Conservation (phyloP, 2,113 vertebrate genomes). For the Lota lota region DNA sequence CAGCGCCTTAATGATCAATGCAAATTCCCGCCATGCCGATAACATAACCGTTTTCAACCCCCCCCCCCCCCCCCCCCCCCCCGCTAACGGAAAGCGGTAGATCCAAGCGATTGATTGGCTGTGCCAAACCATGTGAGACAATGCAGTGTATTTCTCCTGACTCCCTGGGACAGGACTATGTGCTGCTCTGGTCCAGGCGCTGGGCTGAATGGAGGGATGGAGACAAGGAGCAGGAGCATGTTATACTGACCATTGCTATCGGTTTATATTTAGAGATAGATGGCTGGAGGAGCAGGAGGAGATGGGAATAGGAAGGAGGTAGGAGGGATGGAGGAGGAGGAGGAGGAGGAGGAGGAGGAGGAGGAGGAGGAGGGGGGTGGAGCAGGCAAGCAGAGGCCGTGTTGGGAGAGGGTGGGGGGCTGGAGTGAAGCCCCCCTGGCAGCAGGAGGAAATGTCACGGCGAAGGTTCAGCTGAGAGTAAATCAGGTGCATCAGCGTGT, state of each 20-base stretch:
- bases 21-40: constrained; percentile 51
- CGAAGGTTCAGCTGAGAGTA: constrained; percentile 70
- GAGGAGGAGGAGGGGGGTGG: constrained; percentile 34
- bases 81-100: too few species aligned
- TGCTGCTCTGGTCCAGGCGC: constrained; percentile 7
- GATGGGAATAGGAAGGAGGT: neutral
- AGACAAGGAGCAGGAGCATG: constrained; percentile 49
- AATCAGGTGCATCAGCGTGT: constrained; percentile 69
- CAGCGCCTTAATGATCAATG: constrained; percentile 25
- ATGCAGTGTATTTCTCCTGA: constrained; percentile 57
- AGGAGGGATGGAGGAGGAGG: neutral
- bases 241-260: constrained; percentile 49
- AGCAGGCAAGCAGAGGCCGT: constrained; percentile 29
- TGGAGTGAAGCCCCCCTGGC: constrained; percentile 55
- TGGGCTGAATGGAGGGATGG: constrained; percentile 49
- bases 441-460: constrained; percentile 66
- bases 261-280: constrained; percentile 67
- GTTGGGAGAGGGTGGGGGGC: too few species aligned
- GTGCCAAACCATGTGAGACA: constrained; percentile 69
- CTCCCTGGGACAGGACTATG: constrained; percentile 64
- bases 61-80: neutral
- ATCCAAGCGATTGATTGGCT: constrained; percentile 62
- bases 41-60: constrained; percentile 42
- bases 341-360: constrained; percentile 33
- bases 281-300: neutral